Conservation (phyloP, 2,113 vertebrate genomes). For the Corythoichthys haematopterus region DNA sequence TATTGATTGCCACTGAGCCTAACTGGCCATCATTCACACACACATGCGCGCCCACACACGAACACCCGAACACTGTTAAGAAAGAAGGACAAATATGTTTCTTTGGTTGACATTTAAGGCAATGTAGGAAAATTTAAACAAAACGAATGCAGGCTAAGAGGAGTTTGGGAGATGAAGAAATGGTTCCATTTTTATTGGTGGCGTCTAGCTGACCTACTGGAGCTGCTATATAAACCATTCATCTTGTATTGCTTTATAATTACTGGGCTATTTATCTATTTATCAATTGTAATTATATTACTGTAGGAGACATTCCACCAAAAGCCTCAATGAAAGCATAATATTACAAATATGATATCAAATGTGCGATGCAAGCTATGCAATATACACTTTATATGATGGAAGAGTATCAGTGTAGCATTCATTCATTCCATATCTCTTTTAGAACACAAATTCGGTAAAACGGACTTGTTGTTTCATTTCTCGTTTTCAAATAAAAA, state of each 20-base stretch:
- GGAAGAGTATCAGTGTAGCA: too few species aligned
- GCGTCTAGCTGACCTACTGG: not conserved
- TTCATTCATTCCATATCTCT: too few species aligned
- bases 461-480: too few species aligned
- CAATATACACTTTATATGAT: too few species aligned
- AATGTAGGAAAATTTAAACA: not conserved
- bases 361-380: too few species aligned
- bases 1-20: conserved; percentile 57
- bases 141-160: too few species aligned
- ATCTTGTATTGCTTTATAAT: not conserved
- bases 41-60: conserved; percentile 11
- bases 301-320: not conserved
- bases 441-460: too few species aligned
- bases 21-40: conserved; percentile 30
- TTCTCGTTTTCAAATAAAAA: too few species aligned
- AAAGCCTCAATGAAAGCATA: not conserved
- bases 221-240: not conserved
- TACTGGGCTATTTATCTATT: not conserved
- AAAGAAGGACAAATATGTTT: not conserved
- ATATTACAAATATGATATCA: too few species aligned
- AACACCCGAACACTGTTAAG: conserved; percentile 9
- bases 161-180: not conserved
- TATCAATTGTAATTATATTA: not conserved
- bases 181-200: not conserved
- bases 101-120: not conserved